Evolutionary conservation across 2,888 invertebrate genomes (phyloP).

Genomic region (Ectemnius lituratus): DNA sequence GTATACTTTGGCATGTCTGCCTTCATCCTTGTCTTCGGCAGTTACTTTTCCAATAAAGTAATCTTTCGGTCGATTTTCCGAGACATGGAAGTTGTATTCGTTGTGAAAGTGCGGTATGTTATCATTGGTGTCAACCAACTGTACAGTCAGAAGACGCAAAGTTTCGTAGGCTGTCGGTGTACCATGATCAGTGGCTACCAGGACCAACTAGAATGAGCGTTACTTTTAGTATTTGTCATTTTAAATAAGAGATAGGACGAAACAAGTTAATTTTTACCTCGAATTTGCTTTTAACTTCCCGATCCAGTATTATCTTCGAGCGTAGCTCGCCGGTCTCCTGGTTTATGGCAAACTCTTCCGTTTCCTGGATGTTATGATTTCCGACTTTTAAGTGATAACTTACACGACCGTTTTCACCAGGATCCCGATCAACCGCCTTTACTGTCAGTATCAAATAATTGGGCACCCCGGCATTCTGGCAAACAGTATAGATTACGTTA

Average conservation of each 20-base stretch:
- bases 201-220: conserved; percentile 81
- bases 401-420: conserved; percentile 90
- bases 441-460: conserved; percentile 90
- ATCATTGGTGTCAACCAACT: conserved; percentile 89
- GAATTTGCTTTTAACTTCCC: conserved; percentile 85
- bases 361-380: conserved; percentile 87
- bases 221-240: neutral
- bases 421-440: conserved; percentile 89
- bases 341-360: conserved; percentile 90
- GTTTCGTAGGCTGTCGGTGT: conserved; percentile 89
- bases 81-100: conserved; percentile 84
- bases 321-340: conserved; percentile 88
- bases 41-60: conserved; percentile 82
- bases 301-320: conserved; percentile 88
- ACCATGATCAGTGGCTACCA: conserved; percentile 91
- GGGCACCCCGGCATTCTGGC: conserved; percentile 85
- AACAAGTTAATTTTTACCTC: conserved; percentile 76
- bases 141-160: conserved; percentile 85
- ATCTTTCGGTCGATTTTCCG: conserved; percentile 82
- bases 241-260: neutral
- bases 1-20: conserved; percentile 89
- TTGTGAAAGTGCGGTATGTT: conserved; percentile 88
- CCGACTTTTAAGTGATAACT: conserved; percentile 90
- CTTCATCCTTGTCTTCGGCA: conserved; percentile 88
- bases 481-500: conserved; percentile 51